Evolutionary conservation across 2,797 vertebrate species (phyloP), one percentile per base, ranked within the genome.

Genomic region (Mormyrus proboscirostris): DNA sequence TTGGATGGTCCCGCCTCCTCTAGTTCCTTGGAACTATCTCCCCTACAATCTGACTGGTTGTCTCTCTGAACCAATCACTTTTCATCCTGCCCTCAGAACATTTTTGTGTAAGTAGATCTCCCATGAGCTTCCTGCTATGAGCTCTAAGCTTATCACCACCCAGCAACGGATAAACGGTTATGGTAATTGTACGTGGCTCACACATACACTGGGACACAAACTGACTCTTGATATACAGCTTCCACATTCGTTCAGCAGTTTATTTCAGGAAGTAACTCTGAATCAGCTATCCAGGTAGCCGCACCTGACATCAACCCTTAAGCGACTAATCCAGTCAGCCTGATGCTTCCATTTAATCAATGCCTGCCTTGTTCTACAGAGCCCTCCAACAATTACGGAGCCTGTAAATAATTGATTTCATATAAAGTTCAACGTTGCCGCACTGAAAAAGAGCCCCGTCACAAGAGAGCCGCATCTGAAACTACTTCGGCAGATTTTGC

Each of bases 351-450:
- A 51, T 29, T 85, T 85, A 85, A 85, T 85, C 83, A 85, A 85
- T 85, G 83, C 47, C 9, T 85, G 83, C 49, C 47, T 51, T 85
- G 83, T 85, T 50, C 44, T 85, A 50, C 83, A 85, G 19, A 85
- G 49, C 83, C 83, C 83, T 85, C 22, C 44, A 50, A 29, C 83
- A 85, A 85, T 85, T 51, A 85, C 51, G 49, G 44, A 85, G 3
- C 19, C 83, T 85, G 47, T 51, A 85, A 85, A 85, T 85, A 85
- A 85, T 85, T 85, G 83, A 85, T 85, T 85, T 51, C 83, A 50
- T 85, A 85, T 85, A 85, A 85, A 85, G 83, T 85, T 85, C 83
- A 51, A 85, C 49, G 49, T 25, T 29, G 83, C 44, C 12, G 47
- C 47, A 85, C 49, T 3, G 47, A 84, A 47, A 25, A 84, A 49